Evolutionary conservation across 1,140 invertebrate species (phyloP), one percentile per base, ranked within the genome.

Genomic region (Fopius arisanus): DNA sequence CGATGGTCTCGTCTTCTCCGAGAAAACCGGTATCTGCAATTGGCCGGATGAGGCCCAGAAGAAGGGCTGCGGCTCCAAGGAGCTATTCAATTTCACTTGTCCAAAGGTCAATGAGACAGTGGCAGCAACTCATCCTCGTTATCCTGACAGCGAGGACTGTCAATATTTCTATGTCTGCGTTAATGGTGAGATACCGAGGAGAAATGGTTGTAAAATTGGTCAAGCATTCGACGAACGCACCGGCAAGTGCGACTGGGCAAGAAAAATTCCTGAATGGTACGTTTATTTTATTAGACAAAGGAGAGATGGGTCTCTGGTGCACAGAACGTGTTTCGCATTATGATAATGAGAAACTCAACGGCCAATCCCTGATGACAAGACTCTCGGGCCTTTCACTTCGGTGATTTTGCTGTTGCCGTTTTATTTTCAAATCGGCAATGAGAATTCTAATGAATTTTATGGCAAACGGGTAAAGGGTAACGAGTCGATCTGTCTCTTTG

Each of bases 81-180:
- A 96, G 40, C 91, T 96, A 0, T 96, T 96, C 87, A 90, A 94
- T 78, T 97, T 97, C 85, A 90, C 92, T 7, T 97, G 96, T 77
- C 96, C 96, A 0, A 90, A 93, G 78, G 92, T 94, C 10, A 92
- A 93, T 78, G 92, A 93, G 67, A 90, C 89, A 0, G 89, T 91
- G 48, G 94, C 91, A 0, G 89, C 91, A 0, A 93, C 93, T 0
- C 95, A 97, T 88, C 95, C 96, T 0, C 90, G 96, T 0, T 96
- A 96, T 81, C 91, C 95, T 1, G 95, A 96, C 84, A 92, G 92
- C n/a, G 94, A 95, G 43, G 95, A 97, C 82, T 97, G 96, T 78
- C 95, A 96, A 83, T 96, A 91, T 88, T 97, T 97, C 88, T 97
- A 96, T 84, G 95, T 97, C 1, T 97, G 96, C 83, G 94, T 97